Conservation (phyloP, 2,888 invertebrate species). For the Digitonthophagus gazella region DNA sequence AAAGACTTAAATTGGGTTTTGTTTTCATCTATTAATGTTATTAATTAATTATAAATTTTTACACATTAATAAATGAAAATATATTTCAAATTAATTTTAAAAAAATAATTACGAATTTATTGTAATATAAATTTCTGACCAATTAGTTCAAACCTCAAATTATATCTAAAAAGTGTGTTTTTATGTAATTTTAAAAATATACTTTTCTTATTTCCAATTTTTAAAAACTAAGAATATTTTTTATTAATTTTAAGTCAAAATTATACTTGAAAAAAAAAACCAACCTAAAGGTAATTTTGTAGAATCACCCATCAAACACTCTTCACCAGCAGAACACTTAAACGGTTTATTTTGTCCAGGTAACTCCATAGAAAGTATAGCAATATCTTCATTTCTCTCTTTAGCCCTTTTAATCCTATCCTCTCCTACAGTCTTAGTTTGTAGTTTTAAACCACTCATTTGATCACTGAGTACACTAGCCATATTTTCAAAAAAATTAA, state of each 20-base stretch:
- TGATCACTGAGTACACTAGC: conserved; percentile 78
- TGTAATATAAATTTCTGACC: no score
- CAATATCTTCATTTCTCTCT: conserved; percentile 84
- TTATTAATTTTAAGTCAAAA: not conserved
- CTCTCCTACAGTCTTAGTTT: conserved; percentile 78
- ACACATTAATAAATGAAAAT: no score
- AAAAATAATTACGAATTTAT: no score
- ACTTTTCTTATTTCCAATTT: no score
- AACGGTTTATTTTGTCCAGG: conserved; percentile 70
- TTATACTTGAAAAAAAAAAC: conserved; percentile 10
- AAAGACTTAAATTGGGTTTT: no score
- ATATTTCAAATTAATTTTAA: no score
- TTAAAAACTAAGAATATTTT: not conserved
- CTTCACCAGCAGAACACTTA: conserved; percentile 71
- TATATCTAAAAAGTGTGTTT: no score
- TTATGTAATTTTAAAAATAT: no score
- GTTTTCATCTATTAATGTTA: no score
- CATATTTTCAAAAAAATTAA: conserved; percentile 52
- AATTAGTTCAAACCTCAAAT: no score
- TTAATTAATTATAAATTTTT: no score
- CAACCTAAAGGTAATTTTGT: conserved; percentile 76
- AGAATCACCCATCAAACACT: conserved; percentile 75
- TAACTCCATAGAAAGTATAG: conserved; percentile 81
- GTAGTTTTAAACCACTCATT: conserved; percentile 70
- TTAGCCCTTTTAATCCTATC: conserved; percentile 76